Evolutionary conservation across 2,888 invertebrate species (phyloP).

Genomic region (Abscondita cerata): DNA sequence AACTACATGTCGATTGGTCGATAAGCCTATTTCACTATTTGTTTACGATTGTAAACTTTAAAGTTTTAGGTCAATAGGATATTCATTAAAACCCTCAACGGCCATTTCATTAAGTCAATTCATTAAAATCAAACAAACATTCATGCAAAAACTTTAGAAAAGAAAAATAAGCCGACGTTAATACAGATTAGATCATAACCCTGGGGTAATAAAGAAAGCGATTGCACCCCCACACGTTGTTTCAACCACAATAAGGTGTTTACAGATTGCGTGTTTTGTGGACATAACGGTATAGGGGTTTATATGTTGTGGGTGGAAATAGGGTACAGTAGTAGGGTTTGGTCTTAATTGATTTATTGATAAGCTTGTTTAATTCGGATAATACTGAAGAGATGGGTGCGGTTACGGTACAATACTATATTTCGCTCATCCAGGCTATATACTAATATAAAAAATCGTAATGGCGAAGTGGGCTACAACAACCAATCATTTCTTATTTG

Average conservation of each 20-base stretch:
- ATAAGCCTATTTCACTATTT: constrained; percentile 10
- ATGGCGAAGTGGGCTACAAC: too few species aligned
- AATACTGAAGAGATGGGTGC: constrained; percentile 42
- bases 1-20: background rate
- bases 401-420: constrained; percentile 22
- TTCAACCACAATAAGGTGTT: constrained; percentile 44
- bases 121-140: constrained; percentile 16
- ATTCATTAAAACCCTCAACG: too few species aligned
- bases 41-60: background rate
- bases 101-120: background rate
- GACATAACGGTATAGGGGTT: constrained; percentile 42
- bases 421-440: too few species aligned
- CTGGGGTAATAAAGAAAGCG: constrained; percentile 38
- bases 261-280: constrained; percentile 45
- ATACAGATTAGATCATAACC: constrained; percentile 27
- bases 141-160: constrained; percentile 12
- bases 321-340: constrained; percentile 41
- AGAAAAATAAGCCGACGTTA: constrained; percentile 28
- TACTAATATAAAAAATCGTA: too few species aligned
- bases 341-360: constrained; percentile 47
- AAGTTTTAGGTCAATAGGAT: too few species aligned
- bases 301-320: constrained; percentile 39
- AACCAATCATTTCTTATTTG: too few species aligned
- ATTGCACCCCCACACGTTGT: constrained; percentile 39
- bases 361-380: constrained; percentile 42